phyloP scores from a whole-genome alignment of 2,797 vertebrate species.

The Enteromius viviparus region DNA sequence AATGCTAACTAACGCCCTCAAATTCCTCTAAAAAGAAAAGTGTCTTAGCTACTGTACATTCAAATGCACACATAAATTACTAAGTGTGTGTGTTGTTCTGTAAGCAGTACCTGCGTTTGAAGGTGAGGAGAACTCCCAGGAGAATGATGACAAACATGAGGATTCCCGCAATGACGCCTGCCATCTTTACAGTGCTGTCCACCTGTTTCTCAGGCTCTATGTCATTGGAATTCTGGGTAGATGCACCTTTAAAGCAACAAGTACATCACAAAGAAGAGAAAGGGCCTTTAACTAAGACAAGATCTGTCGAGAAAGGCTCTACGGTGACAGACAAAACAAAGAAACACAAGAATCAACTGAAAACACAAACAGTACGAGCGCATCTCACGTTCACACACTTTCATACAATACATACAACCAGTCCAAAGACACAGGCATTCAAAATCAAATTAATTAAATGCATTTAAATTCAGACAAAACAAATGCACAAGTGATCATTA shows the following conservation, averaged over 20 bases:
- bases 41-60: background rate
- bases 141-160: slow-evolving; percentile 98
- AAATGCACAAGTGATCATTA: slow-evolving; percentile 44
- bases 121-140: slow-evolving; percentile 92
- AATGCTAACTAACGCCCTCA: slow-evolving; percentile 14
- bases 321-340: slow-evolving; percentile 25
- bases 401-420: slow-evolving; percentile 12
- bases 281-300: slow-evolving; percentile 57
- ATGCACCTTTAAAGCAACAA: slow-evolving; percentile 82
- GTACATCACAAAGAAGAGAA: slow-evolving; percentile 63
- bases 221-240: slow-evolving; percentile 94
- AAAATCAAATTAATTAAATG: slow-evolving; percentile 11
- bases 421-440: slow-evolving; percentile 8
- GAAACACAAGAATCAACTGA: slow-evolving; percentile 12
- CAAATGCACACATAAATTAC: background rate
- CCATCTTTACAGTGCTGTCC: slow-evolving; percentile 95
- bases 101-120: slow-evolving; percentile 92
- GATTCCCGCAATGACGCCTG: slow-evolving; percentile 94
- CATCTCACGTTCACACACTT: slow-evolving; percentile 5
- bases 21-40: background rate
- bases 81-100: background rate
- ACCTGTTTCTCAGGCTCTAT: slow-evolving; percentile 97
- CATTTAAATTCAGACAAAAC: slow-evolving; percentile 35
- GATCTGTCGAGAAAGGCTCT: slow-evolving; percentile 34
- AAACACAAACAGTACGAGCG: slow-evolving; percentile 27